Percentiles rank a stretch among this genome's conserved stretches.
These are phyloP conservation scores for Drosophila sproati DNA, from an alignment of 1,140 invertebrate species.

Conservation along the genomic window DNA sequence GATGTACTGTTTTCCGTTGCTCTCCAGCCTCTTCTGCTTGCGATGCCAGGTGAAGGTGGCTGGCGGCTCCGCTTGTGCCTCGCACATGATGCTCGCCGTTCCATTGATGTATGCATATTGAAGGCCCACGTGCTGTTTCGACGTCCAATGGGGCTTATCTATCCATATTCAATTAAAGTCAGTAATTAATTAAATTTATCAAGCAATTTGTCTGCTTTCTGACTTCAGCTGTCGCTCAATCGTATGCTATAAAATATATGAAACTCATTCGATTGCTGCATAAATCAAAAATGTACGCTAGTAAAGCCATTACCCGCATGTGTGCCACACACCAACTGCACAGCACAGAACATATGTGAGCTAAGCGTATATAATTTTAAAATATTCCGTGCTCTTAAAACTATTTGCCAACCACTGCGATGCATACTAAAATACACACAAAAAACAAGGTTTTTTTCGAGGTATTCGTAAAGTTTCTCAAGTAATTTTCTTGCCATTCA, in stretches of 20 bases:
- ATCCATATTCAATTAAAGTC: slow-evolving; percentile 12
- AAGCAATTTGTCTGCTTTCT: slow-evolving; percentile 3
- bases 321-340: slow-evolving; percentile 24
- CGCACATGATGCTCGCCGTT: slow-evolving; percentile 86
- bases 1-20: slow-evolving; percentile 68
- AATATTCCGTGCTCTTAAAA: slow-evolving; percentile 71
- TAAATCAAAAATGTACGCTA: slow-evolving; percentile 60
- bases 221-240: slow-evolving; percentile 16
- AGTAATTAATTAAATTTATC: background rate
- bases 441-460: slow-evolving; percentile 37
- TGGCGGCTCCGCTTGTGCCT: slow-evolving; percentile 86
- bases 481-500: slow-evolving; percentile 60
- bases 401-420: slow-evolving; percentile 66
- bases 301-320: slow-evolving; percentile 68
- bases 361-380: slow-evolving; percentile 61
- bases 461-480: slow-evolving; percentile 38
- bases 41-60: slow-evolving; percentile 86
- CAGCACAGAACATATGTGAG: slow-evolving; percentile 20
- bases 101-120: slow-evolving; percentile 85
- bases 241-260: slow-evolving; percentile 43
- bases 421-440: slow-evolving; percentile 63
- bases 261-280: slow-evolving; percentile 52
- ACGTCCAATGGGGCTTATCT: slow-evolving; percentile 85
- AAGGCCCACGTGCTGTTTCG: slow-evolving; percentile 63
- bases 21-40: slow-evolving; percentile 75